Conservation (phyloP, 2,888 invertebrate species). For the Chydorus sphaericus region DNA sequence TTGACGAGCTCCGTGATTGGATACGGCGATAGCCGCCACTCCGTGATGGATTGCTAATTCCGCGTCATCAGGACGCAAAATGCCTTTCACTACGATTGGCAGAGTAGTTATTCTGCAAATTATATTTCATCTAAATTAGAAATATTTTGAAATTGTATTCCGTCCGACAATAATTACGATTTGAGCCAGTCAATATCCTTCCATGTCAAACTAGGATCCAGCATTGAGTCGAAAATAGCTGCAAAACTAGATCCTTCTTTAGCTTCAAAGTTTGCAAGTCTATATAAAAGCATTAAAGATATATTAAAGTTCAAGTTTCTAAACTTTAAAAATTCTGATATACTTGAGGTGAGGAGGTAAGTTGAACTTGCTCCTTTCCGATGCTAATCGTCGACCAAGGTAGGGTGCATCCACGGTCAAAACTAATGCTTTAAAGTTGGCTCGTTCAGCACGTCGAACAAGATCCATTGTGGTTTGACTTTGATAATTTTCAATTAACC, state of each 20-base stretch:
- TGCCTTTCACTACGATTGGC: conserved; percentile 73
- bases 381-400: conserved; percentile 58
- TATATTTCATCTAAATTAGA: neutral
- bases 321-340: too few relatives aligned
- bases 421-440: conserved; percentile 70
- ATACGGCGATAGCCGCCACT: conserved; percentile 67
- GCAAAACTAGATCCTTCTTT: too few relatives aligned
- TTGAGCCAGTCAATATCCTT: conserved; percentile 70
- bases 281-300: too few relatives aligned
- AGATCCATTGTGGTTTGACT: conserved; percentile 53
- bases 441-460: conserved; percentile 58
- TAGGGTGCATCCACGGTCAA: conserved; percentile 78
- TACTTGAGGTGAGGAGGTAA: too few relatives aligned
- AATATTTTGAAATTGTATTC: neutral
- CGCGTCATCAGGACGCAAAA: conserved; percentile 76
- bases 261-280: too few relatives aligned
- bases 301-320: too few relatives aligned
- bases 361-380: conserved; percentile 66
- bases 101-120: conserved; percentile 46
- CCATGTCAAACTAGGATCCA: conserved; percentile 73
- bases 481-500: too few relatives aligned
- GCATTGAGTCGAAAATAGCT: conserved; percentile 38
- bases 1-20: conserved; percentile 88
- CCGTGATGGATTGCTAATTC: conserved; percentile 53
- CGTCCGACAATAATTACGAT: conserved; percentile 38